Base-by-base conservation (phyloP, 2,888 invertebrate species). In the Drosophila multiciliata region DNA sequence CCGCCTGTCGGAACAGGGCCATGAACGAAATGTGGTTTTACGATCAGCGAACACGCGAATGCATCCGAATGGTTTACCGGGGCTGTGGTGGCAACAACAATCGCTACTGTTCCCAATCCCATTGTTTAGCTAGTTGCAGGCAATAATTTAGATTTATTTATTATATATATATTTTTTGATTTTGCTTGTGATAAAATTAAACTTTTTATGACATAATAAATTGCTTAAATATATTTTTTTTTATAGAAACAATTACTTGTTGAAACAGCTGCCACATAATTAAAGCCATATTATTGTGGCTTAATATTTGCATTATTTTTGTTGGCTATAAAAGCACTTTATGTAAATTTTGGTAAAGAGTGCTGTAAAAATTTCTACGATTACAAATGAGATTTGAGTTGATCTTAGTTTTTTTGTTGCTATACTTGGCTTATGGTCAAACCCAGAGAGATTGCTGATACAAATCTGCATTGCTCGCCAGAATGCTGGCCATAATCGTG, bases 11-110 rank as follows among this genome's bases (percentile, higher is more conserved):
- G 11, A 35, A 35, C 12, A 35, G 35, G 12, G 35, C 35, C 35
- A 35, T 52, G 36, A 12, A 23, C 17, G 8, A 5, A 3, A 62
- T 62, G 45, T 70, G 52, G 62, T 62, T 48, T 40, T 71, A 52
- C 5, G 38, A 58, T 5, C 3, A 5, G 3, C 9, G 20, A 7
- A 12, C 33, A 6, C 32, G 2, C 23, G 45, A 17, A 4, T 72
- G 72, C 3, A 1, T 4, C 1, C 40, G 9, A 6, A 40, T 49
- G 45, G 6, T 4, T 2, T 72, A 35, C 8, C 9, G 7, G 0
- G 53, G 58, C 1, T 72, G 71, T 12, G 73, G 36, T 6, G 35
- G 58, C 29, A 64, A 53, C 5, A 11, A 2, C 15, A 58, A 64
- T 49, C 63, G 64, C 3, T 49, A 48, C 35, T 71, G 72, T 23